Evolutionary conservation across 1,140 invertebrate species (phyloP).

Genomic region (Calycopis cecrops): DNA sequence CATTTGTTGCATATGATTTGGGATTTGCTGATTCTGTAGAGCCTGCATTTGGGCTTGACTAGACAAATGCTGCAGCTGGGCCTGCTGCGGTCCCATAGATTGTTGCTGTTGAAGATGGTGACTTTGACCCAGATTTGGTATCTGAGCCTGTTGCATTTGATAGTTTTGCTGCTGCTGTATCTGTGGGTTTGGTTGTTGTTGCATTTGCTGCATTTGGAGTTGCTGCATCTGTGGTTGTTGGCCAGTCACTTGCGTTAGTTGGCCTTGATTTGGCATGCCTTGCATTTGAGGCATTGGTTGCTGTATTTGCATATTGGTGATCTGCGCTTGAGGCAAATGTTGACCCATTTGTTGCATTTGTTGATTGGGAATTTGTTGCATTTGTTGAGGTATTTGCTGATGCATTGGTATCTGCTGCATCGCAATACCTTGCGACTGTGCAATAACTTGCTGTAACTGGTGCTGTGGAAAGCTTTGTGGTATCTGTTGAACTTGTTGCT

Average conservation of each 20-base stretch:
- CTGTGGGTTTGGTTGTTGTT: conserved; percentile 61
- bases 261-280: conserved; percentile 64
- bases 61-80: conserved; percentile 70
- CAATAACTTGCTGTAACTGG: conserved; percentile 74
- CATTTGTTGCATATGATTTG: conserved; percentile 72
- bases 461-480: conserved; percentile 75
- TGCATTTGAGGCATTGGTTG: conserved; percentile 72
- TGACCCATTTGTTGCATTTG: conserved; percentile 73
- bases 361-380: conserved; percentile 70
- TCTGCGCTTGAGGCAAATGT: conserved; percentile 65
- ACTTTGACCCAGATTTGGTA: conserved; percentile 55
- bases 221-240: conserved; percentile 72
- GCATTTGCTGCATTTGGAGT: conserved; percentile 72
- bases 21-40: conserved; percentile 69
- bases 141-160: conserved; percentile 65
- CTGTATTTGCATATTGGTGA: conserved; percentile 70
- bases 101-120: conserved; percentile 62
- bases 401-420: conserved; percentile 72
- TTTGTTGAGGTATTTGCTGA: conserved; percentile 71
- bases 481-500: conserved; percentile 68
- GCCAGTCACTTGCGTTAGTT: conserved; percentile 62
- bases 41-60: conserved; percentile 71
- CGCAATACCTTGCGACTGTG: conserved; percentile 67
- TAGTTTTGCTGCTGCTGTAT: conserved; percentile 43
- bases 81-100: conserved; percentile 58